Evolutionary conservation across 2,888 invertebrate genomes (phyloP).

Genomic region (Seira ritae): DNA sequence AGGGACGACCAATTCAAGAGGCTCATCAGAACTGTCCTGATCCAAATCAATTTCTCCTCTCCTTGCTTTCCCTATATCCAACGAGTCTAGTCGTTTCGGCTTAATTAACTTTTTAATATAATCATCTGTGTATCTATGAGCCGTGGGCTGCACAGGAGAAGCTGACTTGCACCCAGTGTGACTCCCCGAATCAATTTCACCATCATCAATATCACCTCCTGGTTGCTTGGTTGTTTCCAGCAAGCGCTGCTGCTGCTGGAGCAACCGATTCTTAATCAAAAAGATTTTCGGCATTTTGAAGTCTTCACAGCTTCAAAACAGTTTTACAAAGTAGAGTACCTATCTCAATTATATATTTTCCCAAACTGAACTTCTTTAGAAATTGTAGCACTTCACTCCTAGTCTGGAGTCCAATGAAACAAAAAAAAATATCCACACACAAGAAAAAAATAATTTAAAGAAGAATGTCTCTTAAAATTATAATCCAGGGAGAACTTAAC

Average conservation of each 20-base stretch:
- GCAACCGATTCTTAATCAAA: constrained; percentile 91
- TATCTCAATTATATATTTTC: too few species aligned
- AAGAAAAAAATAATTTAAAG: not conserved
- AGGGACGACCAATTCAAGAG: constrained; percentile 78
- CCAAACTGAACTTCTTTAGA: too few species aligned
- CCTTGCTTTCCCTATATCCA: constrained; percentile 59
- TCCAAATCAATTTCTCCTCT: constrained; percentile 61
- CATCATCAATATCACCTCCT: constrained; percentile 64
- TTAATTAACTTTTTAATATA: constrained; percentile 60
- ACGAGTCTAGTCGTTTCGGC: constrained; percentile 60
- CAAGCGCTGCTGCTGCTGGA: constrained; percentile 91
- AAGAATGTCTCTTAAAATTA: not conserved
- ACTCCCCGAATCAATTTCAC: constrained; percentile 61
- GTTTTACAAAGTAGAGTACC: too few species aligned
- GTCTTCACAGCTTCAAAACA: constrained; percentile 12
- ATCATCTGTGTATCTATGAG: constrained; percentile 58
- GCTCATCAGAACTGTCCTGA: constrained; percentile 74
- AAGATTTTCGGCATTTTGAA: constrained; percentile 92
- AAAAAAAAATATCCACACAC: not conserved
- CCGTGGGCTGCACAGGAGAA: constrained; percentile 39
- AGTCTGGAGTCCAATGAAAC: not conserved
- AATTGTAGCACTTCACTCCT: not conserved
- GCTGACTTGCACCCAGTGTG: constrained; percentile 45
- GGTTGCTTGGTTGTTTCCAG: constrained; percentile 87
- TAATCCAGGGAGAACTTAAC: not conserved